These are phyloP conservation scores for Balanococcus diminutus DNA, from an alignment of 2,888 invertebrate species.

Conservation along the genomic window DNA sequence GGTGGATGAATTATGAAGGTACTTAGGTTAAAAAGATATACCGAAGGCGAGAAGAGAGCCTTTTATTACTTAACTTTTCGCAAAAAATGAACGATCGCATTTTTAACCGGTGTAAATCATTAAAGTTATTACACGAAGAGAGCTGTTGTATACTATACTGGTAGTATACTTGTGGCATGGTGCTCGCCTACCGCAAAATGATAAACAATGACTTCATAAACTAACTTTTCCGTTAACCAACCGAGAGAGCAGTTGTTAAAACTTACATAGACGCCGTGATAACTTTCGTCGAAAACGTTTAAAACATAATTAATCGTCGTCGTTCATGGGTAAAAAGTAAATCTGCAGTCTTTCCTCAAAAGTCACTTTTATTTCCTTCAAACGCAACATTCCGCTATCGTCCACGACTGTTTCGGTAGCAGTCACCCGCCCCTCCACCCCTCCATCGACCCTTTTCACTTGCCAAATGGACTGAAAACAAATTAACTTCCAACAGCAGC, in stretches of 20 bases:
- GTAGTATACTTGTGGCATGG: not conserved
- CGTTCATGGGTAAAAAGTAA: constrained; percentile 10
- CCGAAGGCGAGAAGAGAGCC: constrained; percentile 15
- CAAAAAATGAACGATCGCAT: constrained; percentile 27
- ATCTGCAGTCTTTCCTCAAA: constrained; percentile 15
- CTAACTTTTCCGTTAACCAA: constrained; percentile 28
- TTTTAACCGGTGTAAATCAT: constrained; percentile 31
- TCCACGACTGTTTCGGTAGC: not conserved
- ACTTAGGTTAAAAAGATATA: not conserved
- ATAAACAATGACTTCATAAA: constrained; percentile 41
- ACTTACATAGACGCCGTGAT: constrained; percentile 9
- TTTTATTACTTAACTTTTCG: constrained; percentile 26
- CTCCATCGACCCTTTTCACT: not conserved
- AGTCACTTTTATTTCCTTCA: constrained; percentile 13
- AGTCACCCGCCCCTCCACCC: too few relatives aligned
- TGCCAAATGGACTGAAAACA: constrained; percentile 3
- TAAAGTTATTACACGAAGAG: constrained; percentile 7
- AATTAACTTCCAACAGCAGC: not conserved
- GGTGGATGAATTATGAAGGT: constrained; percentile 1
- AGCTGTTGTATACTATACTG: not conserved
- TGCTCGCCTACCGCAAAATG: not conserved
- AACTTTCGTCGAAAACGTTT: constrained; percentile 35
- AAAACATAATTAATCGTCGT: constrained; percentile 40
- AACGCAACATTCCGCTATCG: not conserved
- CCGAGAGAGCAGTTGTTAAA: constrained; percentile 30